These are phyloP conservation scores for Micronycteris hirsuta DNA, from an alignment of 2,113 vertebrate genomes.

Conservation along the genomic window DNA sequence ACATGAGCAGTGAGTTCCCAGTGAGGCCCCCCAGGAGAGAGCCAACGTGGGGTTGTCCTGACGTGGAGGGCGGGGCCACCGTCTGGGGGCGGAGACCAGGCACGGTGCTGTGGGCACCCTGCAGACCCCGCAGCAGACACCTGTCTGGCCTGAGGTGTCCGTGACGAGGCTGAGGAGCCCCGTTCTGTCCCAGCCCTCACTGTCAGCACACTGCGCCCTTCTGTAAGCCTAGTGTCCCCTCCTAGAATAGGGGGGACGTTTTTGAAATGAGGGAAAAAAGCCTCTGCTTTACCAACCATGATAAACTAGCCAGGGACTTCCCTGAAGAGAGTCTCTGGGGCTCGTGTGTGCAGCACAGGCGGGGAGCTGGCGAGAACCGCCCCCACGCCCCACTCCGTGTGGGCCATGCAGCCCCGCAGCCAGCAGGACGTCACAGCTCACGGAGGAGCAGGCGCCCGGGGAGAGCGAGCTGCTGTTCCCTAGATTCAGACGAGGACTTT, in stretches of 20 bases:
- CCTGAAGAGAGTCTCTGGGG: neutral
- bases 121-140: neutral
- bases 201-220: neutral
- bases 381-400: too few species aligned
- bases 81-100: neutral
- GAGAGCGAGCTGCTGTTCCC: neutral
- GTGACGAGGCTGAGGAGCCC: neutral
- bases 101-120: neutral
- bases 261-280: neutral
- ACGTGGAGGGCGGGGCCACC: neutral
- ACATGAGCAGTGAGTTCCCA: neutral
- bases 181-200: neutral
- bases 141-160: neutral
- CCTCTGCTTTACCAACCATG: neutral
- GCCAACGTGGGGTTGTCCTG: neutral
- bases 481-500: neutral
- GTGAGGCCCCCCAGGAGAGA: neutral
- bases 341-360: neutral
- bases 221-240: neutral
- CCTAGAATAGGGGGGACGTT: neutral
- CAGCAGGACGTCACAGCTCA: too few species aligned
- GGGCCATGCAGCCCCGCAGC: too few species aligned
- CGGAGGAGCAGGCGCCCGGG: neutral
- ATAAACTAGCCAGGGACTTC: neutral
- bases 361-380: too few species aligned